Base-by-base conservation (phyloP, 2,888 invertebrate genomes). In the Ormyrus thymus region DNA sequence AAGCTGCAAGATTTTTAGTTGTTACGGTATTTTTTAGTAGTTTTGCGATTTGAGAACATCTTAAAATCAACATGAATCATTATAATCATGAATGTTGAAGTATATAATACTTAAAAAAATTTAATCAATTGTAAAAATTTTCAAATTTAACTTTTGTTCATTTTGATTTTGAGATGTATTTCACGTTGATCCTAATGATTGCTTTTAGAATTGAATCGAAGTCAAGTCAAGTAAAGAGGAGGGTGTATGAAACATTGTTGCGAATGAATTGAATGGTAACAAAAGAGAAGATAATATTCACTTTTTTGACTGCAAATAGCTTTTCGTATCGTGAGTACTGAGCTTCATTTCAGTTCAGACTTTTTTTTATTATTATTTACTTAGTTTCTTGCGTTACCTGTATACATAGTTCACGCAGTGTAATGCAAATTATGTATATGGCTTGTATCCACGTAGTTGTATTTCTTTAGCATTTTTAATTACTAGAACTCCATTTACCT, bases 401-500 rank as follows among this genome's bases (percentile, higher is more conserved):
- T 58, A 65, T 43, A 15, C 8, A 53, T 29, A 29, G 29, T 62
- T 68, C n/a, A 62, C 62, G 56, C 68, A 61, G 53, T 45, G 45
- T 7, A 55, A 46, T 69, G 46, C n/a, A 53, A 29, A 65, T 50
- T 70, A 13, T 50, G 55, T 56, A 64, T 15, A 53, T 15, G 15
- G 48, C 58, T 73, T 56, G 45, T 59, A 65, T 75, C 29, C n/a
- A n/a, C 6, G 29, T 69, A 69, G 53, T 75, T 46, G 75, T 68
- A 75, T 78, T 78, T 69, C 48, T 50, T 43, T 72, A 72, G 66
- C 61, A 72, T 66, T 77, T 75, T 68, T 61, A 75, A 48, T 76
- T 69, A 55, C 6, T 68, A 72, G 66, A 68, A 55, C 29, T 45
- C 66, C 45, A 11, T 77, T 77, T 78, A 78, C 72, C 56, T 73